Base-by-base conservation (phyloP, 2,888 invertebrate species). In the Anarsia innoxiella region DNA sequence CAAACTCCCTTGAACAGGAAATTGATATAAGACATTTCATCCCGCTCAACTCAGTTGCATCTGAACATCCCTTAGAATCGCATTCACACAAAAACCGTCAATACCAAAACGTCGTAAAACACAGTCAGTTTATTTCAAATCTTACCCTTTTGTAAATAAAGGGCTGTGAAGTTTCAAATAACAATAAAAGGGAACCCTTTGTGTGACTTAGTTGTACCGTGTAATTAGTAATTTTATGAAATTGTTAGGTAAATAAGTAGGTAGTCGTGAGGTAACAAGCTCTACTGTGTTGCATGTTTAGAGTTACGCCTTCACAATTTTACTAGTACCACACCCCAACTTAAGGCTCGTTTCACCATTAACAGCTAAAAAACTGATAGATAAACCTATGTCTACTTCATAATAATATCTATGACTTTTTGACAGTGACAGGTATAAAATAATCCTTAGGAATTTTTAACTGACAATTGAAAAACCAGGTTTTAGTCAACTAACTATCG, bases 11-110 rank as follows among this genome's bases (percentile, higher is more conserved):
- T 46, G 33, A 2, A 30, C 4, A n/a, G 27, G 12, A 28, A 49
- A 34, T 28, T 41, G 33, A 28, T 32, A 53, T 63, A 58, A 36
- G 47, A 40, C 57, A 45, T 44, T 60, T 58, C 48, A 19, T 12
- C 27, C 42, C 33, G 26, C 37, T 34, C 37, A 41, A 39, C 54
- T 49, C 46, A 59, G 59, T 66, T 77, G 80, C 82, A 83, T 80
- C 70, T 71, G 83, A 79, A 66, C 84, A 83, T 83, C 84, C 82
- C 83, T 79, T 74, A 68, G 67, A 66, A 70, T 73, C 63, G 73
- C 70, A 73, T 76, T 79, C 70, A 66, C 54, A 59, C 49, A 46
- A 49, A n/a, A n/a, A 46, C 49, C 4, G 8, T 13, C 12, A 23
- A n/a, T 42, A 50, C 39, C 36, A 50, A 42, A 69, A 59, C 12